phyloP scores from a whole-genome alignment of 2,113 vertebrate genomes.

The Thalassarche chlororhynchos region DNA sequence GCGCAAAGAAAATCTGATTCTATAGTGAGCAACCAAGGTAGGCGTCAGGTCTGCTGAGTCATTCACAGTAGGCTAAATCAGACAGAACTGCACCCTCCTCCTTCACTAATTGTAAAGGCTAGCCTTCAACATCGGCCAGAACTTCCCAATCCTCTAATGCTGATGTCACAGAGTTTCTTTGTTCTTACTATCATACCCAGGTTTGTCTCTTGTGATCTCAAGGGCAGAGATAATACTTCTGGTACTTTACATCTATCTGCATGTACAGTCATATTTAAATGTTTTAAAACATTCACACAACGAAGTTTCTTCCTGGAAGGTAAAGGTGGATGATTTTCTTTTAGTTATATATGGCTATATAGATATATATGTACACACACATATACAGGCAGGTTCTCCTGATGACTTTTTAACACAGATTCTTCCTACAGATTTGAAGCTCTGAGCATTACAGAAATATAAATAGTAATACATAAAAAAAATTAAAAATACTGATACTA shows the following conservation, averaged over 20 bases:
- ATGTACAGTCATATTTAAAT: background rate
- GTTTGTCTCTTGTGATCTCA: background rate
- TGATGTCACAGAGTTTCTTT: background rate
- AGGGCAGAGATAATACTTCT: background rate
- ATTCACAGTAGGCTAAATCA: background rate
- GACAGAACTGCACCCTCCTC: background rate
- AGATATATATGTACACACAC: background rate
- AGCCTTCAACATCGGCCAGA: background rate
- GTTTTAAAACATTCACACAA: background rate
- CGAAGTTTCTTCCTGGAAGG: background rate
- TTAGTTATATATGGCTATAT: background rate
- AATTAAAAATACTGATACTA: background rate
- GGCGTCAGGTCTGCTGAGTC: accelerated
- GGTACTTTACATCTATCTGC: background rate
- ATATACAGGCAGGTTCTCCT: background rate
- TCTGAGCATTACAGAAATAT: background rate
- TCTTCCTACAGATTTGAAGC: background rate
- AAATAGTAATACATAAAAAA: background rate
- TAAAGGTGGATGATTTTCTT: background rate
- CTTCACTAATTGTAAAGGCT: background rate
- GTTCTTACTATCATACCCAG: background rate
- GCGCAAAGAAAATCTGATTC: background rate
- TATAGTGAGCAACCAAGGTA: background rate
- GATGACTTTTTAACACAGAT: background rate
- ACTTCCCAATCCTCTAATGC: background rate